Evolutionary conservation across 92 coral and sea anemone genomes (phyloP).

Genomic region (Parazoanthus swiftii): DNA sequence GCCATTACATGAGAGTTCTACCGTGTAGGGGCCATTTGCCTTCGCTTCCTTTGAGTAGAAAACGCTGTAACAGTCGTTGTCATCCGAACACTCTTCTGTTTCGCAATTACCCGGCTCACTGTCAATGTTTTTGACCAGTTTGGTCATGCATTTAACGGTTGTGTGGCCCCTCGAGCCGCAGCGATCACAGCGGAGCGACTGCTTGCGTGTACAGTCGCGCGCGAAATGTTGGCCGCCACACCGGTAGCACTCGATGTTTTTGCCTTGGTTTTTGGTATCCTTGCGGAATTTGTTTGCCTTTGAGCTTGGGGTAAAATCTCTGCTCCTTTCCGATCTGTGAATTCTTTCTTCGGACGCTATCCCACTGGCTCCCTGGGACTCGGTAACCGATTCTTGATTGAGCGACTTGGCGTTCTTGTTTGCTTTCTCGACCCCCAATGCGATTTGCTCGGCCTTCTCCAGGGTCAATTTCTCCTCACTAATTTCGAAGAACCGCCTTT

Average conservation of each 20-base stretch:
- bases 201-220: constrained; percentile 3
- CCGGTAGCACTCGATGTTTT: constrained; percentile 8
- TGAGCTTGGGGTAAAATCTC: constrained; percentile 7
- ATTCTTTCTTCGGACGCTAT: background rate
- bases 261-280: constrained; percentile 1
- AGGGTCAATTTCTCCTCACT: background rate
- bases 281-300: background rate
- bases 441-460: background rate
- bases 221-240: constrained; percentile 17
- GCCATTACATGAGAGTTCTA: no score
- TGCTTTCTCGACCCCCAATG: background rate
- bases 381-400: no score
- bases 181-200: background rate
- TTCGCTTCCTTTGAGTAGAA: background rate
- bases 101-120: constrained; percentile 4
- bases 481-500: constrained; percentile 12
- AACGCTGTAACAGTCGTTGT: background rate
- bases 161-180: constrained; percentile 12
- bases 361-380: no score
- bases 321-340: constrained; percentile 15
- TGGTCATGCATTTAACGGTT: background rate
- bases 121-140: background rate
- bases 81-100: background rate
- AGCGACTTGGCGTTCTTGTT: background rate
- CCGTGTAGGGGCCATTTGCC: no score